These are phyloP conservation scores for Epizoanthus illoricatus DNA, from an alignment of 92 coral and sea anemone species.

Conservation along the genomic window DNA sequence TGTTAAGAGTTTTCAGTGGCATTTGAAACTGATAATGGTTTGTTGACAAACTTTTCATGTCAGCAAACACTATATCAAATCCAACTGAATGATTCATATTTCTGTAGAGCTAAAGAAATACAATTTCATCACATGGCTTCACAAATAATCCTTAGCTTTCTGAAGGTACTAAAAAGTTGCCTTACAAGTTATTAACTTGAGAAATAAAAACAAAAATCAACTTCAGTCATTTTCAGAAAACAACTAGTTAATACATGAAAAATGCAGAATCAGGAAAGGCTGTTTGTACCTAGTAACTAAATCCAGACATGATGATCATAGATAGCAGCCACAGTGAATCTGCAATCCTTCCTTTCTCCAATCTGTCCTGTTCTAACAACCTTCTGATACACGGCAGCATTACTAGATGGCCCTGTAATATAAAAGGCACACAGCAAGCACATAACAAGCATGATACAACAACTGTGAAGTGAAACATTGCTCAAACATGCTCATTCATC, in stretches of 20 bases:
- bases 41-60: too few species aligned
- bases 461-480: conserved; percentile 20
- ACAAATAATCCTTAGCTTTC: too few species aligned
- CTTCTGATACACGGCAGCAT: conserved; percentile 20
- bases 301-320: conserved; percentile 32
- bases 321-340: conserved; percentile 35
- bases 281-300: conserved; percentile 31
- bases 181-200: too few species aligned
- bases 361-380: conserved; percentile 16
- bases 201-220: too few species aligned
- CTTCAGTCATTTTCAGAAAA: too few species aligned
- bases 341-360: conserved; percentile 37
- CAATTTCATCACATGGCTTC: too few species aligned
- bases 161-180: too few species aligned
- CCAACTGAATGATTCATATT: too few species aligned
- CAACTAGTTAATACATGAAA: neutral
- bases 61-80: too few species aligned
- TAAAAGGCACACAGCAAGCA: conserved; percentile 28
- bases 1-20: too few species aligned
- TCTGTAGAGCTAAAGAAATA: too few species aligned
- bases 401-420: conserved; percentile 34
- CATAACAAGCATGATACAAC: conserved; percentile 8
- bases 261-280: neutral
- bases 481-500: conserved; percentile 43
- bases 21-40: too few species aligned